Evolutionary conservation across 2,888 invertebrate species (phyloP), one percentile per base, ranked within the genome.

Genomic region (Formica aserva): DNA sequence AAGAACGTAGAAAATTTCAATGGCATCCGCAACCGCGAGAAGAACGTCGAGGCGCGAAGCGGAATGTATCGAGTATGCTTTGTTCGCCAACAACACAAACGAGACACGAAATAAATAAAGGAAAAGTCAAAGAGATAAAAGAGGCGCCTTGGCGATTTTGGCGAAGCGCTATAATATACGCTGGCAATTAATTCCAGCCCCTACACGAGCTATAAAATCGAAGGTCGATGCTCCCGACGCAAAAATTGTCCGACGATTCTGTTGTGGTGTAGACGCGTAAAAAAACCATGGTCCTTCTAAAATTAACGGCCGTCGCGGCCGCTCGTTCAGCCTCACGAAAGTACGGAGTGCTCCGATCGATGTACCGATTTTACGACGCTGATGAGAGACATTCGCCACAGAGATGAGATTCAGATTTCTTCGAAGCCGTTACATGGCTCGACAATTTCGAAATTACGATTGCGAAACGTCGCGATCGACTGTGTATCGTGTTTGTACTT

Each of bases 291-390:
- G 83, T 84, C 75, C 67, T 83, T 84, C 74, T 63, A 85, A 89
- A 89, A 86, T 89, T 87, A 71, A 89, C 74, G 66, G 76, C 67
- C 65, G 41, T 75, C 77, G n/a, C 8, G 22, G 52, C 18, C 60
- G 83, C 66, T 88, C 82, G 72, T 85, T 84, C 77, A 86, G 84
- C 80, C 67, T 72, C 63, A 63, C 48, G 52, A 55, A 75, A 77
- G 76, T 45, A 48, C 45, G 26, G 11, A 72, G 5, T 52, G 38
- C 52, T 35, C 48, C 29, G 57, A 22, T 26, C 26, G 3, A 60
- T 26, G 35, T 60, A 13, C 11, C 8, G 26, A 67, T 67, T 77
- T 77, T 66, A 62, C 38, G 29, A 35, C 15, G 29, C 3, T 22
- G 18, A 18, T 45, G 22, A 48, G 1, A 15, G 32, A 45, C 9